A percentile compares a stretch with the other conserved stretches of the same genome.
Conservation (phyloP, 2,113 vertebrate genomes). For the Mola mola region DNA sequence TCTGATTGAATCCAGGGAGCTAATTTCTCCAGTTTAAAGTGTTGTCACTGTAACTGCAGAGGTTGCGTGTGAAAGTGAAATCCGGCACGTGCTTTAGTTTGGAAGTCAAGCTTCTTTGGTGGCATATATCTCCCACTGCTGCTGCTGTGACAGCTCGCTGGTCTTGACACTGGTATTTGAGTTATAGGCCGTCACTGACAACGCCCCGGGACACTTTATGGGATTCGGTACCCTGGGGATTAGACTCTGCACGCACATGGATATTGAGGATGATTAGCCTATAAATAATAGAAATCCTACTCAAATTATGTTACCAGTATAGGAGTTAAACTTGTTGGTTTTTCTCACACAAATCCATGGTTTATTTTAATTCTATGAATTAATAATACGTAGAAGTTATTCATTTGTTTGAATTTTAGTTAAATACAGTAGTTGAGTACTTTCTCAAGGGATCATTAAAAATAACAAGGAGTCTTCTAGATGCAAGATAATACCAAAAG, state of each 20-base stretch:
- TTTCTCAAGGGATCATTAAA: no score
- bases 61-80: conserved; percentile 25
- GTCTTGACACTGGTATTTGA: conserved; percentile 51
- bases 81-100: conserved; percentile 1
- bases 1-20: no score
- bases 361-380: no score
- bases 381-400: no score
- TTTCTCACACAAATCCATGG: no score
- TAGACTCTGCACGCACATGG: conserved; percentile 53
- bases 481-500: no score
- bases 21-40: no score
- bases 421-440: no score
- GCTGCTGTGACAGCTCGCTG: conserved; percentile 25
- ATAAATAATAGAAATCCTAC: conserved; percentile 41
- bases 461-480: no score
- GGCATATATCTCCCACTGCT: conserved; percentile 32
- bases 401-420: no score
- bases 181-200: conserved; percentile 45
- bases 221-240: conserved; percentile 40
- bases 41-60: conserved; percentile 23
- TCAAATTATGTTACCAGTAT: no score
- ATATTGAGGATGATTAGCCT: conserved; percentile 50
- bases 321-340: no score
- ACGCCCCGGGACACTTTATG: conserved; percentile 7
- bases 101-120: conserved; percentile 22